Evolutionary conservation across 2,888 invertebrate species (phyloP), one percentile per base, ranked within the genome.

Genomic region (Emmelina monodactyla): DNA sequence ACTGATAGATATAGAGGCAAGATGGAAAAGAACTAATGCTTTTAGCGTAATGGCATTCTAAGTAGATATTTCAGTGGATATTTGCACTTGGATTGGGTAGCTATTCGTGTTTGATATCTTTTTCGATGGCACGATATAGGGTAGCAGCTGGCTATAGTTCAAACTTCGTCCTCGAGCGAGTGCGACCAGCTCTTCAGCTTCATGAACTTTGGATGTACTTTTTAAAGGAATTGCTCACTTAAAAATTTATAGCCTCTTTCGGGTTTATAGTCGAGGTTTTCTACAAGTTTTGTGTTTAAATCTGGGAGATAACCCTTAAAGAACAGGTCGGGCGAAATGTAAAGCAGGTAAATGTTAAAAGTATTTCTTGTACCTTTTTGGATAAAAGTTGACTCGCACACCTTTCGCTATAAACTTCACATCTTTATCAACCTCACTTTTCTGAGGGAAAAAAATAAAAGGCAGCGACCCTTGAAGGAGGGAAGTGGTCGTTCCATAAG

Each of bases 171-270:
- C 6, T 9, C n/a, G n/a, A 25, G 9, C n/a, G n/a, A n/a, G n/a
- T n/a, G n/a, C n/a, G n/a, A n/a, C n/a, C n/a, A n/a, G n/a, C n/a
- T n/a, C n/a, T n/a, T n/a, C n/a, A n/a, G n/a, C n/a, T n/a, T n/a
- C n/a, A n/a, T n/a, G n/a, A n/a, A n/a, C 25, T 25, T 11, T 4
- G 11, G 3, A 4, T 10, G 4, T 52, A 58, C 45, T 60, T 58
- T 50, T 45, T 48, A 54, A 51, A 48, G 50, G 50, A 51, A 50
- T 49, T 45, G 49, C 44, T 43, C 50, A 44, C 52, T 51, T 51
- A 51, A 51, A 58, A 53, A 62, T 56, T 53, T 49, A 51, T 50
- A 28, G 34, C 35, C 40, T 28, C 38, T 38, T 39, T 35, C 39
- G 30, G 31, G 32, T 37, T 38, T 32, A 37, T 37, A 22, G 34